Evolutionary conservation across 2,888 invertebrate genomes (phyloP).

Genomic region (Caradrina kadenii): DNA sequence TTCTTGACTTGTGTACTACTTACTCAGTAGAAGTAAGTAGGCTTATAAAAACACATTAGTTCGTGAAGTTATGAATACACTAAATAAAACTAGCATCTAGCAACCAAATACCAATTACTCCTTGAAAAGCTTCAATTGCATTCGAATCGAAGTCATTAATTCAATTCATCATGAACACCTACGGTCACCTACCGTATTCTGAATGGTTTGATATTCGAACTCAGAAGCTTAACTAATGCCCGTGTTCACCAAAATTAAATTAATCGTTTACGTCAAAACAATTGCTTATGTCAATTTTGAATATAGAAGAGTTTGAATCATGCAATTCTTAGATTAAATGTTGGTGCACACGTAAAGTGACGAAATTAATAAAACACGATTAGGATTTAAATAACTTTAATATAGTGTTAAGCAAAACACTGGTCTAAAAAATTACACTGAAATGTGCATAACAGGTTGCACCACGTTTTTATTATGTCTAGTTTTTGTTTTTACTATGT

Average conservation of each 20-base stretch:
- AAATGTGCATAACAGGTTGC: conserved; percentile 33
- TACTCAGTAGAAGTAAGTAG: no score
- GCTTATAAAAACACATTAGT: not conserved
- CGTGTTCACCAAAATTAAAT: no score
- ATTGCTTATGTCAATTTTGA: no score
- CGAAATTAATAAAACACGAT: conserved; percentile 4
- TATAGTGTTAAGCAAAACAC: conserved; percentile 1
- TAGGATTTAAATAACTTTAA: not conserved
- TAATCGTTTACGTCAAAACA: no score
- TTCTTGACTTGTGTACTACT: not conserved
- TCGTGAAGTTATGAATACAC: not conserved
- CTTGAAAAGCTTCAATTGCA: not conserved
- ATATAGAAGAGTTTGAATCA: no score
- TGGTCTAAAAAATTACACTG: conserved; percentile 4
- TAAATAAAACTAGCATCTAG: not conserved
- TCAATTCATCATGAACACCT: no score
- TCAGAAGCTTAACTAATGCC: no score
- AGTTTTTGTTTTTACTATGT: not conserved
- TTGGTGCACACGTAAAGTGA: not conserved
- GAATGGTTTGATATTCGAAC: not conserved
- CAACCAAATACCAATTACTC: not conserved
- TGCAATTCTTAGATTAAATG: no score
- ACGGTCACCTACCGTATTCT: not conserved
- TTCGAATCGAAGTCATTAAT: not conserved
- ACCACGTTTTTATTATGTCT: conserved; percentile 17